Conservation (phyloP, 2,888 invertebrate species). For the Clepsis dumicolana region DNA sequence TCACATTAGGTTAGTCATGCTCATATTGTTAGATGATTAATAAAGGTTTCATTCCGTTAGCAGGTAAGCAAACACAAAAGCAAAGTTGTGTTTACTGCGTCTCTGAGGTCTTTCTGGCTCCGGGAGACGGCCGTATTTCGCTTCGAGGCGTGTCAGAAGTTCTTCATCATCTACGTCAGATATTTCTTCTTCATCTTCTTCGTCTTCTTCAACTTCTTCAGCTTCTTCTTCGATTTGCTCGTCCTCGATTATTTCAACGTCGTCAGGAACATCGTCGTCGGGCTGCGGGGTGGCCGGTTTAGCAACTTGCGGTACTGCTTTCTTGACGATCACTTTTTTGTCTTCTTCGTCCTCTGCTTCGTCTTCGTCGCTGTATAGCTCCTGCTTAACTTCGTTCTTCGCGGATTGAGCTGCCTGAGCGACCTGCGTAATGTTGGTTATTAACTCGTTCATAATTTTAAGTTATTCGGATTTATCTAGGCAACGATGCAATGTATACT, state of each 20-base stretch:
- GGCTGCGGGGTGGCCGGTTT: slow-evolving; percentile 49
- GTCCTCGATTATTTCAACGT: slow-evolving; percentile 79
- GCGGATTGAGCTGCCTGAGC: slow-evolving; percentile 46
- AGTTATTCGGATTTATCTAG: slow-evolving; percentile 1
- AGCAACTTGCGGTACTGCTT: slow-evolving; percentile 48
- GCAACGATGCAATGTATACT: slow-evolving; percentile 6
- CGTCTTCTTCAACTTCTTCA: slow-evolving; percentile 79
- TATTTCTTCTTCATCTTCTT: slow-evolving; percentile 82
- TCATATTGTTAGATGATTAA: slow-evolving; percentile 67
- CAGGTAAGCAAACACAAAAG: slow-evolving; percentile 49
- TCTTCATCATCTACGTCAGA: slow-evolving; percentile 90
- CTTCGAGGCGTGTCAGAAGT: slow-evolving; percentile 89
- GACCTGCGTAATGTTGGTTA: slow-evolving; percentile 53
- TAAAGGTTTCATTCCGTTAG: slow-evolving; percentile 59
- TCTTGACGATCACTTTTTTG: slow-evolving; percentile 65
- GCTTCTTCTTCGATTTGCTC: slow-evolving; percentile 82
- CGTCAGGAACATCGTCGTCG: slow-evolving; percentile 71
- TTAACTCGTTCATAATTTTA: slow-evolving; percentile 8
- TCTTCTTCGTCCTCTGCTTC: slow-evolving; percentile 67
- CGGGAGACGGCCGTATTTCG: slow-evolving; percentile 90
- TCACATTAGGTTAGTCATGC: slow-evolving; percentile 79
- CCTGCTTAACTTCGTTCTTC: slow-evolving; percentile 60
- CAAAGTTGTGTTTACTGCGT: slow-evolving; percentile 75
- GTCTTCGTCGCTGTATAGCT: slow-evolving; percentile 73
- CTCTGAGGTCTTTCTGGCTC: slow-evolving; percentile 78